Percentiles rank a stretch among this genome's conserved stretches.
Conservation (phyloP, 2,888 invertebrate species). For the Metellina segmentata region DNA sequence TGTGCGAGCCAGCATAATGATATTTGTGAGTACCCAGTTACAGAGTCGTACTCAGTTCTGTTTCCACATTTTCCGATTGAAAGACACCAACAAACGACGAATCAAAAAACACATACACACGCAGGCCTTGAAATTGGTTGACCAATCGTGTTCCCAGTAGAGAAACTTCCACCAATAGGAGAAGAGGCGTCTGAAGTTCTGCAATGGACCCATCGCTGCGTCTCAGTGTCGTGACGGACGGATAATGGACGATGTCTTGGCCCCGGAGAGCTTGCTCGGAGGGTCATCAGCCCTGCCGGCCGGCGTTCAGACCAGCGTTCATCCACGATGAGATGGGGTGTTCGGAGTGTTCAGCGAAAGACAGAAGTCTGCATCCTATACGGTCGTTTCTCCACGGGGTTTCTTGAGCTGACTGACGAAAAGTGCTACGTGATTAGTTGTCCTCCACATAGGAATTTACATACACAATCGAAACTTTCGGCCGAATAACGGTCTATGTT, state of each 20-base stretch:
- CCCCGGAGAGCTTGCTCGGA: conserved; percentile 5
- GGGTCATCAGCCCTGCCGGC: conserved; percentile 1
- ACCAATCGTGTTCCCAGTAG: conserved; percentile 8
- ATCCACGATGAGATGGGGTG: conserved; percentile 2
- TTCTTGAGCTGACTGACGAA: conserved; percentile 77
- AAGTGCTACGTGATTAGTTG: conserved; percentile 67
- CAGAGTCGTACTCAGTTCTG: not conserved
- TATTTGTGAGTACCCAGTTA: not conserved
- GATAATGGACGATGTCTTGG: conserved; percentile 61
- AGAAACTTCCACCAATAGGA: conserved; percentile 54
- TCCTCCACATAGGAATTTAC: not conserved
- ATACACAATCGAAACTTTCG: too few species aligned
- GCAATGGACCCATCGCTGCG: not conserved
- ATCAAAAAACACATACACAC: conserved; percentile 40
- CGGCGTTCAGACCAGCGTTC: not conserved
- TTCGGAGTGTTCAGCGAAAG: conserved; percentile 51
- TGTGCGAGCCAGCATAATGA: conserved; percentile 1
- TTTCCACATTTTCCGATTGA: not conserved
- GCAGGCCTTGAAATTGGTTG: conserved; percentile 1
- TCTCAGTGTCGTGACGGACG: conserved; percentile 50
- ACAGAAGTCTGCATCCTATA: conserved; percentile 76
- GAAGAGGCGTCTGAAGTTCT: not conserved
- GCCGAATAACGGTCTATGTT: too few species aligned
- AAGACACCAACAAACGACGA: conserved; percentile 33
- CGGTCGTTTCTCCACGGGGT: conserved; percentile 76